These are phyloP conservation scores for Pyrocoelia pectoralis DNA, from an alignment of 2,888 invertebrate genomes.

Conservation along the genomic window DNA sequence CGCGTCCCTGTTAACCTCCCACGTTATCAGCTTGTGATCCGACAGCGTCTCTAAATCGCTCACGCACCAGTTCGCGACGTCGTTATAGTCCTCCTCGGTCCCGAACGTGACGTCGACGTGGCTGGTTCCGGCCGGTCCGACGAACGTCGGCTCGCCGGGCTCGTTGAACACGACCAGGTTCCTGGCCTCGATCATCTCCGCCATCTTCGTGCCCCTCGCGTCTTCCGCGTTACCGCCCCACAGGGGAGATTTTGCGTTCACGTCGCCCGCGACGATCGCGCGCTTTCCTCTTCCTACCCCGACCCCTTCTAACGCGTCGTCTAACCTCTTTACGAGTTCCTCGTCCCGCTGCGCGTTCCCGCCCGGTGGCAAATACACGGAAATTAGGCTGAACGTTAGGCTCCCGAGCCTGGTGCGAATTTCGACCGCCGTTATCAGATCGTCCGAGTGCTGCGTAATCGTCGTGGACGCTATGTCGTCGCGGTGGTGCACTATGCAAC, in stretches of 20 bases:
- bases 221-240: not conserved
- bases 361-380: too few species aligned
- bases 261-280: not conserved
- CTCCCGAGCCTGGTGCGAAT: too few species aligned
- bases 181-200: not conserved
- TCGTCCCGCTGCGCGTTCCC: too few species aligned
- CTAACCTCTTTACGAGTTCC: too few species aligned
- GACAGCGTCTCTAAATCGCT: not conserved
- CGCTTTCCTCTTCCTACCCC: too few species aligned
- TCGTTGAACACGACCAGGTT: not conserved
- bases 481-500: not conserved
- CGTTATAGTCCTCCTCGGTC: not conserved
- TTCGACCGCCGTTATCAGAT: too few species aligned
- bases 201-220: not conserved
- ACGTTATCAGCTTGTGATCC: not conserved
- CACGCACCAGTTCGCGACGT: not conserved
- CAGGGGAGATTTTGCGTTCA: not conserved
- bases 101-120: not conserved
- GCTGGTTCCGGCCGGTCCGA: not conserved
- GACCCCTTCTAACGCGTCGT: not conserved
- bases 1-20: not conserved
- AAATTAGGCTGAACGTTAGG: too few species aligned
- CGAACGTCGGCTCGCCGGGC: not conserved
- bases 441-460: too few species aligned
- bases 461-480: not conserved